Conservation (phyloP, 1,140 invertebrate genomes). For the Vollenhovia emeryi region DNA sequence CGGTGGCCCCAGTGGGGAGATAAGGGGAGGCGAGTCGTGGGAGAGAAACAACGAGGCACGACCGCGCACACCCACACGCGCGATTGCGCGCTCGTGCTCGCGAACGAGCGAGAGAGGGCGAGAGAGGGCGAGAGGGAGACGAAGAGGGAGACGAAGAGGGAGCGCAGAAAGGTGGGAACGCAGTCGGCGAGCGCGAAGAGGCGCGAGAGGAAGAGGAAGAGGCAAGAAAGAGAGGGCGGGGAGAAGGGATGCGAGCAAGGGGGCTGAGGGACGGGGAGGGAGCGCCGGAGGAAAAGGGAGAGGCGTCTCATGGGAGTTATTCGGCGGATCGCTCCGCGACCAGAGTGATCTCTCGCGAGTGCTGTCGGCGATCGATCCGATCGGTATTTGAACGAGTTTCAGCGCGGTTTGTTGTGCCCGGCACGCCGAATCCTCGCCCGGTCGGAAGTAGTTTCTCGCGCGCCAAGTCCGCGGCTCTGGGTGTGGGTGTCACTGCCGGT, state of each 20-base stretch:
- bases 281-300: slow-evolving; percentile 71
- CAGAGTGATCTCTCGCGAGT: slow-evolving; percentile 75
- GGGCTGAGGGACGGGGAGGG: slow-evolving; percentile 62
- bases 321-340: slow-evolving; percentile 77
- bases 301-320: slow-evolving; percentile 75
- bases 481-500: slow-evolving; percentile 14
- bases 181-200: slow-evolving; percentile 37
- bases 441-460: slow-evolving; percentile 27
- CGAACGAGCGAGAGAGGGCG: slow-evolving; percentile 36
- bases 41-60: slow-evolving; percentile 17
- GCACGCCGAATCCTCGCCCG: slow-evolving; percentile 58
- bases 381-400: slow-evolving; percentile 50
- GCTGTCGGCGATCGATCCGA: slow-evolving; percentile 69
- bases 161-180: slow-evolving; percentile 57
- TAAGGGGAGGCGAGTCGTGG: slow-evolving; percentile 34
- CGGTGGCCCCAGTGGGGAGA: not conserved
- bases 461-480: not conserved
- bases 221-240: slow-evolving; percentile 33
- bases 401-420: slow-evolving; percentile 31
- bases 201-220: slow-evolving; percentile 67
- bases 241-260: slow-evolving; percentile 36
- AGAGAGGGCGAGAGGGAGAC: slow-evolving; percentile 24
- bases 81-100: slow-evolving; percentile 47
- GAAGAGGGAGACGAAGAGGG: slow-evolving; percentile 1
- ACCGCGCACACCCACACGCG: slow-evolving; percentile 42